A percentile compares a stretch with the other conserved stretches of the same genome.
phyloP scores from a whole-genome alignment of 35 echinoderm and acorn worm species.

The Lytechinus variegatus region DNA sequence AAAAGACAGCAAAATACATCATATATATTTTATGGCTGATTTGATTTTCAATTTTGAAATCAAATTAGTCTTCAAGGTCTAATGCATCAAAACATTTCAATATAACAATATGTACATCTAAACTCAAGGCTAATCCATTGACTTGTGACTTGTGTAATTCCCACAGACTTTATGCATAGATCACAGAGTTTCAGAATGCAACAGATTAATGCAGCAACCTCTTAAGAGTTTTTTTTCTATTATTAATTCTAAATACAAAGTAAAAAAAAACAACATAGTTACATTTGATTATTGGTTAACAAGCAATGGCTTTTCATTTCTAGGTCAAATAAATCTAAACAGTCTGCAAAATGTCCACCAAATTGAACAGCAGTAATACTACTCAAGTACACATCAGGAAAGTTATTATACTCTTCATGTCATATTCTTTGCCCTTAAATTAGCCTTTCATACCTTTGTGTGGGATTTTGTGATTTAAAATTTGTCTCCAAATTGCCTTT shows the following conservation, averaged over 20 bases:
- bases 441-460: background rate
- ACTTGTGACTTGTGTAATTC: too few species aligned
- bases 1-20: background rate
- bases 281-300: too few species aligned
- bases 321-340: too few species aligned
- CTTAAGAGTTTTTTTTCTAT: too few species aligned
- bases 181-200: too few species aligned
- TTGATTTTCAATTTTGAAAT: background rate
- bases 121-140: too few species aligned
- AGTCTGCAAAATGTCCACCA: background rate
- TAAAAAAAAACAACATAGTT: too few species aligned
- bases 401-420: background rate
- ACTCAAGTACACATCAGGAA: background rate
- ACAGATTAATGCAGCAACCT: too few species aligned
- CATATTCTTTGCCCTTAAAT: background rate
- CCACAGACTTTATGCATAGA: too few species aligned
- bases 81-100: background rate
- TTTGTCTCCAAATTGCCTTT: constrained; percentile 1
- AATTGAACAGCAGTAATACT: background rate
- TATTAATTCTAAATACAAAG: too few species aligned
- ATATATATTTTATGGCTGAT: background rate
- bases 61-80: background rate
- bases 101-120: too few species aligned
- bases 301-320: too few species aligned
- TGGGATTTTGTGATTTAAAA: background rate